Evolutionary conservation across 2,888 invertebrate species (phyloP).

Genomic region (Escarpia spicata): DNA sequence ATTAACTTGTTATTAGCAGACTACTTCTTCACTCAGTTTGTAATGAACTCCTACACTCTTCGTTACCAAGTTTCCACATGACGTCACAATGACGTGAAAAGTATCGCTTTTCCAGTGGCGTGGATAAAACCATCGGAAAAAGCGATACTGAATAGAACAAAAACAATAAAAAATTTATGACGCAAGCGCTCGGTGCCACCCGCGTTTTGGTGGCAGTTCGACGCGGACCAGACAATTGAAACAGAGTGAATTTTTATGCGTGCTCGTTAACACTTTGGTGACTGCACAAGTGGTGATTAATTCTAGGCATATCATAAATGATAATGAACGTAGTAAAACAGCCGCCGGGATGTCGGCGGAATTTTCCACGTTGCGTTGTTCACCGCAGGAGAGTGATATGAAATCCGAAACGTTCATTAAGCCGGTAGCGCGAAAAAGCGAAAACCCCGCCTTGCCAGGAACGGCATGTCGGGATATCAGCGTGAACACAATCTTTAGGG

Average conservation of each 20-base stretch:
- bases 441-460: slow-evolving; percentile 3
- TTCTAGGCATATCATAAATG: slow-evolving; percentile 9
- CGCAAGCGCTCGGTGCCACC: not conserved
- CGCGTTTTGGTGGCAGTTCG: not conserved
- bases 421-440: not conserved
- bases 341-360: not conserved
- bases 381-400: not conserved
- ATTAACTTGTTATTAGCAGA: too few relatives aligned
- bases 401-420: slow-evolving; percentile 13
- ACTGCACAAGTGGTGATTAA: slow-evolving; percentile 12
- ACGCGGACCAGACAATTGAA: not conserved
- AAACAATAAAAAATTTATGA: not conserved
- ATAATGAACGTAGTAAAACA: slow-evolving; percentile 6
- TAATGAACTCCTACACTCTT: too few relatives aligned
- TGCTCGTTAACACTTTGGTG: not conserved
- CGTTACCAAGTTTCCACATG: too few relatives aligned
- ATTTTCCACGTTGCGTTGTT: slow-evolving; percentile 11
- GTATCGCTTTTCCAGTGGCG: not conserved
- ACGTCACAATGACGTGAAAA: not conserved
- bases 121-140: not conserved
- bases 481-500: not conserved
- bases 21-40: too few relatives aligned
- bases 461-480: not conserved
- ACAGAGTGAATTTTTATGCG: not conserved
- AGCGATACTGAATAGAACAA: not conserved